Evolutionary conservation across 2,113 vertebrate genomes (phyloP).

Genomic region (Ictalurus punctatus): DNA sequence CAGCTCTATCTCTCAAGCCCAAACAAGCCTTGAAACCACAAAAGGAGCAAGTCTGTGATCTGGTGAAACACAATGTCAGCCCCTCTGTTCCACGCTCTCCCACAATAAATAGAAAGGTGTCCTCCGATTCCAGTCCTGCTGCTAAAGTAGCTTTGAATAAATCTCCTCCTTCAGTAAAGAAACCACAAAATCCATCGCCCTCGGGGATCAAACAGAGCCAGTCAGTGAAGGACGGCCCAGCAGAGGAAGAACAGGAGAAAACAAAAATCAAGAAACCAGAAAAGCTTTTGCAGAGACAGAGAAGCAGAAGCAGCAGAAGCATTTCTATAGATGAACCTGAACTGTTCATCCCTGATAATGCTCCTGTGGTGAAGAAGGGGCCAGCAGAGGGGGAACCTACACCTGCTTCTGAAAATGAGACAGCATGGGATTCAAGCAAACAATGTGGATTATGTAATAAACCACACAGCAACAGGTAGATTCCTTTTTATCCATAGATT

Average conservation of each 20-base stretch:
- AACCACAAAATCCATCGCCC: conserved; percentile 55
- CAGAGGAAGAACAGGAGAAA: conserved; percentile 81
- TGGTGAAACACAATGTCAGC: conserved; percentile 59
- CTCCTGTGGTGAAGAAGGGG: conserved; percentile 85
- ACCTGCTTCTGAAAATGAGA: conserved; percentile 76
- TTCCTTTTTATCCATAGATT: background rate
- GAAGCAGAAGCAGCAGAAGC: conserved; percentile 83
- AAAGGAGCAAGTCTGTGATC: conserved; percentile 72
- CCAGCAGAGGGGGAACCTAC: conserved; percentile 76
- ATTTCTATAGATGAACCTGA: conserved; percentile 94
- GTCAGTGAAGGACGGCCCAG: conserved; percentile 69
- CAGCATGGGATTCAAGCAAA: conserved; percentile 87
- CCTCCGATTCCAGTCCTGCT: conserved; percentile 48
- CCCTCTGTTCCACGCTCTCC: conserved; percentile 48
- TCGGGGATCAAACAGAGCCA: conserved; percentile 34
- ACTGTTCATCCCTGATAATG: conserved; percentile 96
- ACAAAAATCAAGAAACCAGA: conserved; percentile 82
- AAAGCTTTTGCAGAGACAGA: conserved; percentile 82
- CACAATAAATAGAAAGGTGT: conserved; percentile 54
- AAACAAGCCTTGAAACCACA: conserved; percentile 80
- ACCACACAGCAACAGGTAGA: conserved; percentile 89
- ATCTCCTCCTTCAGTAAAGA: conserved; percentile 50
- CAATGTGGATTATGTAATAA: conserved; percentile 94
- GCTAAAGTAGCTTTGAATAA: conserved; percentile 59
- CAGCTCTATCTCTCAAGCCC: conserved; percentile 65